Conservation (phyloP, 2,113 vertebrate genomes). For the Paedocypris sp. region DNA sequence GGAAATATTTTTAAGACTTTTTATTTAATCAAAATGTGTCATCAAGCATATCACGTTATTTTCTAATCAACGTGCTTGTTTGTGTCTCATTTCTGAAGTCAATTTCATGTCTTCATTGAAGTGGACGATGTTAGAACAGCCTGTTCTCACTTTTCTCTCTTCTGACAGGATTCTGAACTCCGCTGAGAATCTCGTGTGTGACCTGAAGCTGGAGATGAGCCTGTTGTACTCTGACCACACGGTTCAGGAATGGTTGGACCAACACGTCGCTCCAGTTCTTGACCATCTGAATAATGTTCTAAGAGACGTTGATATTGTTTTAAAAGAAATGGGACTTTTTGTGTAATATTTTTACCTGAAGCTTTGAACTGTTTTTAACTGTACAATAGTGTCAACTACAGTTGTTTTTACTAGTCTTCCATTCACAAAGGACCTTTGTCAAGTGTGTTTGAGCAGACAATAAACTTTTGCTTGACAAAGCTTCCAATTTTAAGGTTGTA, state of each 20-base stretch:
- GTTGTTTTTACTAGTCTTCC: no score
- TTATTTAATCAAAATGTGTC: not conserved
- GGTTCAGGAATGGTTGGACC: slow-evolving; percentile 82
- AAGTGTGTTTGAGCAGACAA: no score
- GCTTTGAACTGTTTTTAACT: no score
- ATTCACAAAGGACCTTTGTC: no score
- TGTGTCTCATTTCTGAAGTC: not conserved
- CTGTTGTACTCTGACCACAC: slow-evolving; percentile 63
- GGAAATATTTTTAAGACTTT: no score
- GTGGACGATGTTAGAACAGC: not conserved
- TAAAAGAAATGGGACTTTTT: slow-evolving; percentile 27
- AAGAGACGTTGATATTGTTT: slow-evolving; percentile 53
- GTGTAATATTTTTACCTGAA: no score
- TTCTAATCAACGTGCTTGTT: no score
- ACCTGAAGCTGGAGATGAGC: slow-evolving; percentile 66
- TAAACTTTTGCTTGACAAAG: no score
- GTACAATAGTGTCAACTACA: no score
- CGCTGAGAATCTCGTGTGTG: slow-evolving; percentile 57
- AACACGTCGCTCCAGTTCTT: slow-evolving; percentile 69
- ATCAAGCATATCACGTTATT: no score
- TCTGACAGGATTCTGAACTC: slow-evolving; percentile 62
- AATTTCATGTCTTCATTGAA: no score
- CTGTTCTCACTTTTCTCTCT: not conserved
- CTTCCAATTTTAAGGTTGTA: no score
- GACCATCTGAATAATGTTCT: slow-evolving; percentile 63